Base-by-base conservation (phyloP, 2,888 invertebrate species). In the Mythimna albipuncta region DNA sequence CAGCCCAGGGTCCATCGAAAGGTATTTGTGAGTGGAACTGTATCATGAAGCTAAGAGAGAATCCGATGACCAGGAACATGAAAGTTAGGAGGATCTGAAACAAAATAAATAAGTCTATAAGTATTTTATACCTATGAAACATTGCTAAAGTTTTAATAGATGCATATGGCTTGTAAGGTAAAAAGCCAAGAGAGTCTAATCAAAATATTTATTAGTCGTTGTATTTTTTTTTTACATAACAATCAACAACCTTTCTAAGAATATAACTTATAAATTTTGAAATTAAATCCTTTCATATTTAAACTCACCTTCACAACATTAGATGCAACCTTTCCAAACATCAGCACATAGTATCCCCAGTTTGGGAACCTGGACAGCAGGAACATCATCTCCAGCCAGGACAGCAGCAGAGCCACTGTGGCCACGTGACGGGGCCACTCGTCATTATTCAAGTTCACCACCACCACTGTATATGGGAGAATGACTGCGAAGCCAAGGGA, bases 261-360 rank as follows among this genome's bases (percentile, higher is more conserved):
- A 38, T 9, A 38, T 9, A 38, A 50, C 19, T 19, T 50, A 50
- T 6, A 52, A 2, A 7, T 9, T 52, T n/a, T n/a, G 16, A n/a
- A n/a, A 52, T 7, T 0, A 52, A 52, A 1, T 52, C n/a, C 7
- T 2, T 52, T 11, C 5, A 5, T 50, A 1, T 52, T 5, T 6
- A 52, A 52, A 57, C 84, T 78, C 86, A 97, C 97, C 92, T 97
- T 97, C 3, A 97, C 84, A 71, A 97, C 96, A 89, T 97, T 97
- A 2, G 93, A 91, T 0, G 97, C 96, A 1, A 97, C 97, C 83
- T 96, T 97, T n/a, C 96, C 96, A 89, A 97, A 97, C 97, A 97
- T 97, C 9, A 97, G 93, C 2, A 97, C 97, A 89, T 97, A 97
- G 85, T 97, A 97, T 1, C 97, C 97, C 94, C 96, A 96, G 66